phyloP scores from a whole-genome alignment of 2,888 invertebrate species.

The Andrena haemorrhoa region DNA sequence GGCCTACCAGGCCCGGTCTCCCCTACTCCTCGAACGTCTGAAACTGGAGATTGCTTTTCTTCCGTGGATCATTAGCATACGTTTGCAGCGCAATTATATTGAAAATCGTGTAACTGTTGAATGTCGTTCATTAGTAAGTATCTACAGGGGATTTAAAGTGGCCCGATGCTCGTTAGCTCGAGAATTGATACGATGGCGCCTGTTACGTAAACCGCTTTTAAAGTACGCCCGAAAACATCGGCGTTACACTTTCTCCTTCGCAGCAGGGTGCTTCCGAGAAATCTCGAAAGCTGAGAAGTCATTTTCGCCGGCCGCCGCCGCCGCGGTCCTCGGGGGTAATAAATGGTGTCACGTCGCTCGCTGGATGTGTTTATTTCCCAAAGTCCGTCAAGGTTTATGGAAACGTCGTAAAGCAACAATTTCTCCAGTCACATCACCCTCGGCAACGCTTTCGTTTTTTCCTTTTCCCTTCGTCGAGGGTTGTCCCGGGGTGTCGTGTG shows the following conservation, averaged over 20 bases:
- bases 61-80: neutral
- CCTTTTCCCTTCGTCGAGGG: slow-evolving; percentile 11
- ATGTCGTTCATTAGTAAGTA: neutral
- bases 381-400: slow-evolving; percentile 56
- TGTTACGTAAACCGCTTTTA: slow-evolving; percentile 31
- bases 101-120: too few relatives aligned
- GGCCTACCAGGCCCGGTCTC: too few relatives aligned
- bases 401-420: slow-evolving; percentile 49
- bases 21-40: neutral
- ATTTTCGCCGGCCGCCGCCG: neutral
- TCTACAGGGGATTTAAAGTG: too few relatives aligned
- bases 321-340: slow-evolving; percentile 24
- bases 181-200: slow-evolving; percentile 14
- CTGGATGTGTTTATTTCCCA: slow-evolving; percentile 58
- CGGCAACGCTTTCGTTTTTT: neutral
- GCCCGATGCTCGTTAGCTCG: neutral
- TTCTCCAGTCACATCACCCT: slow-evolving; percentile 33
- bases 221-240: neutral
- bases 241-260: slow-evolving; percentile 19
- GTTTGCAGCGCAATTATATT: too few relatives aligned
- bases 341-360: slow-evolving; percentile 48
- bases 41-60: slow-evolving; percentile 5
- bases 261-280: slow-evolving; percentile 41
- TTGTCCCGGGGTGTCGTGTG: slow-evolving; percentile 45
- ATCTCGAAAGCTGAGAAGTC: slow-evolving; percentile 32